These are phyloP conservation scores for Trissolcus japonicus DNA, from an alignment of 2,888 invertebrate genomes.

Conservation along the genomic window DNA sequence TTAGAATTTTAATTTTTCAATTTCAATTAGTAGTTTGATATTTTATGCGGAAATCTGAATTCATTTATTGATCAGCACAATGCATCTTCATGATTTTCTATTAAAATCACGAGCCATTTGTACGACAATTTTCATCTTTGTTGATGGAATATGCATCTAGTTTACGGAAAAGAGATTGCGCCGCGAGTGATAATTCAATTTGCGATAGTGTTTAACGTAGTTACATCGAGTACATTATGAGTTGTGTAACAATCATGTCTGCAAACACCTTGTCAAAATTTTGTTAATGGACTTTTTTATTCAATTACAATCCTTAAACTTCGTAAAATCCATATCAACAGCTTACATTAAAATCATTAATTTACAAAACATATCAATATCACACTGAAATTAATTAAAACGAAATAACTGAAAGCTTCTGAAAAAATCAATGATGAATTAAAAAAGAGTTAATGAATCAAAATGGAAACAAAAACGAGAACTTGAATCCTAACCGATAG, in stretches of 20 bases:
- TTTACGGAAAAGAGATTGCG: constrained; percentile 32
- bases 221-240: constrained; percentile 19
- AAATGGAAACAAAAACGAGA: too few species aligned
- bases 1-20: background rate
- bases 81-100: background rate
- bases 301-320: too few species aligned
- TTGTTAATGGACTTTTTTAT: background rate
- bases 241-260: constrained; percentile 17
- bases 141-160: constrained; percentile 22
- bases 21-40: background rate
- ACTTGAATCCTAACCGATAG: too few species aligned
- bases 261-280: constrained; percentile 11
- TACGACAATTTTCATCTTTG: constrained; percentile 10
- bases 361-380: background rate
- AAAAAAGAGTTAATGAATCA: too few species aligned
- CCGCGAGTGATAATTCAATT: constrained; percentile 26
- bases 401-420: too few species aligned
- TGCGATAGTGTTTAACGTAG: constrained; percentile 24
- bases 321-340: too few species aligned
- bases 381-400: background rate
- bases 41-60: background rate
- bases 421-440: too few species aligned
- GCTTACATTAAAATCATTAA: background rate
- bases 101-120: constrained; percentile 9
- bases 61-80: background rate